Evolutionary conservation across 2,113 vertebrate genomes (phyloP).

Genomic region (Semnornis frantzii): DNA sequence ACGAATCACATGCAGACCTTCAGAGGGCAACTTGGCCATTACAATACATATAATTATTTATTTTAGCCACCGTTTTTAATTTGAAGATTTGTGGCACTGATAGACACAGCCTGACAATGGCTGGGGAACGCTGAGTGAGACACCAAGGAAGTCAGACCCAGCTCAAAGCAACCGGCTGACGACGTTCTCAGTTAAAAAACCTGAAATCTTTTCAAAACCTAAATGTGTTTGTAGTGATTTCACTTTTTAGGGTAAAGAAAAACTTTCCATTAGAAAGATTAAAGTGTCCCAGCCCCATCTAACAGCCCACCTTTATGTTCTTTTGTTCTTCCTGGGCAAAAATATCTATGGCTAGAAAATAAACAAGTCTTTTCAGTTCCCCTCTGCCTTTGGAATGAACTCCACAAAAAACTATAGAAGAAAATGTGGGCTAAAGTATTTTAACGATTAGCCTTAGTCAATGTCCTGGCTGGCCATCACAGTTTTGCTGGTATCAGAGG

Average conservation of each 20-base stretch:
- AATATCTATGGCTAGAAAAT: neutral
- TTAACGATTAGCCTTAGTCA: neutral
- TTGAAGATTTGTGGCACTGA: slow-evolving; percentile 9
- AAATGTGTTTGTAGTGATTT: neutral
- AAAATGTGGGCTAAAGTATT: neutral
- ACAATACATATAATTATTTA: neutral
- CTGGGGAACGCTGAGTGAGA: neutral
- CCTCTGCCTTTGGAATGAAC: neutral
- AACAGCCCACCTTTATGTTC: neutral
- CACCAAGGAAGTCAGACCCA: neutral
- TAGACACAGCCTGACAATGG: neutral
- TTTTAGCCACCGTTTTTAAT: neutral
- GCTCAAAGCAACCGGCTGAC: neutral
- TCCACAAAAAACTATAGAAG: neutral
- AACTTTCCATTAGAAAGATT: neutral
- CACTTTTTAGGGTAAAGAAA: neutral
- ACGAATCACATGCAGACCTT: slow-evolving; percentile 34
- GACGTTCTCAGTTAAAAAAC: rapidly evolving
- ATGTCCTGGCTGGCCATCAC: rapidly evolving
- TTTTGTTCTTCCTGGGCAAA: neutral
- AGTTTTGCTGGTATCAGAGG: neutral
- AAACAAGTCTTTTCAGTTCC: neutral
- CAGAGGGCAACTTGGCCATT: neutral
- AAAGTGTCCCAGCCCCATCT: neutral
- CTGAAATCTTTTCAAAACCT: neutral